Base-by-base conservation (phyloP, 2,113 vertebrate species). In the Anolis sagrei region DNA sequence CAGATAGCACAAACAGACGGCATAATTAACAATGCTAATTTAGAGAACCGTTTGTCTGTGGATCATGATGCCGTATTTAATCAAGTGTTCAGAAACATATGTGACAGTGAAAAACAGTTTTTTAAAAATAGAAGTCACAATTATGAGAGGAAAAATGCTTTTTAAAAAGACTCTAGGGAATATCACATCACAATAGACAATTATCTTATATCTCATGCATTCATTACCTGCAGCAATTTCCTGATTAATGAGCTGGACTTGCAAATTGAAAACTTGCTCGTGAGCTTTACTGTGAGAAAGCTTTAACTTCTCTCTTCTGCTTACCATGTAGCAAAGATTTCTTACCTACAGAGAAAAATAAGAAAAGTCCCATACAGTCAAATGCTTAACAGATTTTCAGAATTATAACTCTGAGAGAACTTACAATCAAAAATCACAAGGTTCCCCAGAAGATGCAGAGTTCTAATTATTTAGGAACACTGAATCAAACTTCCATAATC, bases 291-390 rank as follows among this genome's bases (percentile, higher is more conserved):
- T 99, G 87, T 99, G 97, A 84, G 98, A 96, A 82, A 98, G 92
- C 94, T 99, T 99, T 89, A 99, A 95, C 90, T 99, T 99, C 94
- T 99, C 99, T 92, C 98, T 96, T n/a, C 98, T 97, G 95, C 97
- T 98, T 93, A 99, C 99, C 99, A 99, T 99, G 96, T 99, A 99
- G 92, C 99, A 99, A 93, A 99, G 91, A 92, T 99, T 99, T 91
- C 99, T 98, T 89, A 99, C 99, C 99, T 99, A 90, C 0, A 23
- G 83, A 86, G 4, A 16, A n/a, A n/a, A 78, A 88, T 81, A 81
- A 85, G 75, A 68, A 86, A 27, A 49, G 1, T 32, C 13, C 16
- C 29, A 48, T 39, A 48, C 51, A 73, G 6, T 66, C 44, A 58
- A 74, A 76, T 69, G 44, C 23, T 36, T 16, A 72, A 48, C 34